These are phyloP conservation scores for Acanthosepion esculentum DNA, from an alignment of 2,888 invertebrate genomes.

Conservation along the genomic window DNA sequence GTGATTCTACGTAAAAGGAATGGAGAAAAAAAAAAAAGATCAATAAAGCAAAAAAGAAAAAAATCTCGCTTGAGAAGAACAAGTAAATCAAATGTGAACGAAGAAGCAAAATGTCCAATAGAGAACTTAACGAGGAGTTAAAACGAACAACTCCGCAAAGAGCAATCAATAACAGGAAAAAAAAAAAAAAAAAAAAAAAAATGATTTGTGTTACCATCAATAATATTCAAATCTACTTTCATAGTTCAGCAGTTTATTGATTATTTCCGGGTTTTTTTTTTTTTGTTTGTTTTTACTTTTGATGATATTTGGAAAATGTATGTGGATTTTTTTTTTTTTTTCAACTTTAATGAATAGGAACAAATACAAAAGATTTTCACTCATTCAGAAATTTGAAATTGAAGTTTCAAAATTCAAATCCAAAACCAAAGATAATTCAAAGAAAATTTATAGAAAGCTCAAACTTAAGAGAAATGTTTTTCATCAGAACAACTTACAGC, in stretches of 20 bases:
- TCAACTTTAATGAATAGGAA: background rate
- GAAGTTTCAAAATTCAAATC: background rate
- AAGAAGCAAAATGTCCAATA: no score
- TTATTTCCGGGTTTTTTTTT: background rate
- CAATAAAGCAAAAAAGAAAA: no score
- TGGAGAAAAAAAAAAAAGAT: no score
- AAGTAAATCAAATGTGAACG: no score
- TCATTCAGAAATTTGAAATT: background rate
- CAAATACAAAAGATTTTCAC: background rate
- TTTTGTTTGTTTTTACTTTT: background rate
- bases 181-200: background rate
- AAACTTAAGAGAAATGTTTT: background rate
- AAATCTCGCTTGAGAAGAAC: no score
- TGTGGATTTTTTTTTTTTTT: background rate
- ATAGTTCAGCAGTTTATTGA: background rate
- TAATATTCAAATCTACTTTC: background rate
- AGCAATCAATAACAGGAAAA: background rate
- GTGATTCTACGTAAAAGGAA: no score
- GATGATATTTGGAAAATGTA: background rate
- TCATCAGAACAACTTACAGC: background rate
- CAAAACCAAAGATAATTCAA: background rate
- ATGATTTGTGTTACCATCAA: background rate
- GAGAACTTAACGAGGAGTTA: background rate
- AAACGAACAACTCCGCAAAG: background rate
- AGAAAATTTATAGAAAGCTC: background rate